Evolutionary conservation across 2,797 vertebrate species (phyloP).

Genomic region (Sarcoramphus papa): DNA sequence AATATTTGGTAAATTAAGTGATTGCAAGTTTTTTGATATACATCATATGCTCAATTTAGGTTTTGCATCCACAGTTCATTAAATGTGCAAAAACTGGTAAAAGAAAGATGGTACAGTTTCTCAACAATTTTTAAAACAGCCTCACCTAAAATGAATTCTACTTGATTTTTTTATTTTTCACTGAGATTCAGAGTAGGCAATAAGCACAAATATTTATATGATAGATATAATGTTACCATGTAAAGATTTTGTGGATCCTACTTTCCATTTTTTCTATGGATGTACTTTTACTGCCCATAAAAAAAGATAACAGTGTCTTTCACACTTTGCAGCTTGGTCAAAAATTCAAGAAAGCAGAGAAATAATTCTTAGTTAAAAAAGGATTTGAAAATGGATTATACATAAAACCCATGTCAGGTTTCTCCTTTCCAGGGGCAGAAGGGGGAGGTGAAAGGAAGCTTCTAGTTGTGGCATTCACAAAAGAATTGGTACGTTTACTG

Average conservation of each 20-base stretch:
- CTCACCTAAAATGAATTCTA: neutral
- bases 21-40: neutral
- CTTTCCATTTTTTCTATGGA: neutral
- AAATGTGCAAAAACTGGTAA: neutral
- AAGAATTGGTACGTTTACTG: neutral
- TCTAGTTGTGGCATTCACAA: neutral
- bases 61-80: conserved; percentile 15
- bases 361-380: neutral
- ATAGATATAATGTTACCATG: neutral
- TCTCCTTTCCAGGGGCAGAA: neutral
- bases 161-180: neutral
- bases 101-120: neutral
- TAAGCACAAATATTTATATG: neutral
- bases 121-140: neutral
- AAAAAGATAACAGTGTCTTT: neutral
- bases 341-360: neutral
- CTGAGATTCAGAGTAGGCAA: neutral
- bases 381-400: neutral
- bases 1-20: conserved; percentile 29
- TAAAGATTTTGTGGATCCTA: neutral
- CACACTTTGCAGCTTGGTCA: neutral
- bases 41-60: neutral
- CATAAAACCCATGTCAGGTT: neutral
- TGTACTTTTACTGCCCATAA: neutral
- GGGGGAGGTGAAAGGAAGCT: neutral